Evolutionary conservation across 1,140 invertebrate species (phyloP).

Genomic region (Dolichoris vasculosae): DNA sequence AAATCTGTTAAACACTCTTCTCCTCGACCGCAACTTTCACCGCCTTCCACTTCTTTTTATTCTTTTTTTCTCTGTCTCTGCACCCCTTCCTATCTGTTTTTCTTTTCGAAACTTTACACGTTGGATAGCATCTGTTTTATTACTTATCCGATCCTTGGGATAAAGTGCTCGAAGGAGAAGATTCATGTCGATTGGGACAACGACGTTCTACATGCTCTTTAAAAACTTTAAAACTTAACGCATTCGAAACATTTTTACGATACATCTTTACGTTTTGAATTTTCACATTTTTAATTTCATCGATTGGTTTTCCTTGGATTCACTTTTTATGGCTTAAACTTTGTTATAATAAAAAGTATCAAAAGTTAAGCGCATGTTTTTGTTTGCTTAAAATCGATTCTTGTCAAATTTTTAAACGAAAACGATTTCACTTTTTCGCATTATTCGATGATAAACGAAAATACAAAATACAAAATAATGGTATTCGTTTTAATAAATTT

Average conservation of each 20-base stretch:
- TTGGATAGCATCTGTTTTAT: constrained; percentile 46
- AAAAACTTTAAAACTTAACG: neutral
- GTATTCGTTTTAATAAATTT: too few relatives aligned
- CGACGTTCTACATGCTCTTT: neutral
- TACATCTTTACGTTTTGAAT: neutral
- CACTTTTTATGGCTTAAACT: too few relatives aligned
- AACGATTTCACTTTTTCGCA: too few relatives aligned
- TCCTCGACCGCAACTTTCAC: constrained; percentile 66
- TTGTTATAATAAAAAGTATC: too few relatives aligned
- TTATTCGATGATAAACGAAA: too few relatives aligned
- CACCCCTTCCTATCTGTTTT: constrained; percentile 40
- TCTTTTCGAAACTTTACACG: constrained; percentile 48
- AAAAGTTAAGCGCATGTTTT: too few relatives aligned
- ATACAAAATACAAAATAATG: too few relatives aligned
- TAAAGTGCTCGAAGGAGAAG: constrained; percentile 16
- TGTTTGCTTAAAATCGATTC: too few relatives aligned
- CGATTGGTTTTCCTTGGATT: too few relatives aligned
- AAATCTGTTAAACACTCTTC: constrained; percentile 75
- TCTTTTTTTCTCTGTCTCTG: constrained; percentile 26
- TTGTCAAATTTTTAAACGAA: too few relatives aligned
- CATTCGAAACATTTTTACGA: neutral
- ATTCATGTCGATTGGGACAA: constrained; percentile 18
- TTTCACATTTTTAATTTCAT: too few relatives aligned
- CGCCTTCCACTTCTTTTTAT: constrained; percentile 28
- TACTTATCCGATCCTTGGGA: constrained; percentile 50